Percentiles rank a stretch among this genome's conserved stretches.
These are phyloP conservation scores for Onychomys leucogaster DNA, from an alignment of 2,797 vertebrate genomes.

Conservation along the genomic window DNA sequence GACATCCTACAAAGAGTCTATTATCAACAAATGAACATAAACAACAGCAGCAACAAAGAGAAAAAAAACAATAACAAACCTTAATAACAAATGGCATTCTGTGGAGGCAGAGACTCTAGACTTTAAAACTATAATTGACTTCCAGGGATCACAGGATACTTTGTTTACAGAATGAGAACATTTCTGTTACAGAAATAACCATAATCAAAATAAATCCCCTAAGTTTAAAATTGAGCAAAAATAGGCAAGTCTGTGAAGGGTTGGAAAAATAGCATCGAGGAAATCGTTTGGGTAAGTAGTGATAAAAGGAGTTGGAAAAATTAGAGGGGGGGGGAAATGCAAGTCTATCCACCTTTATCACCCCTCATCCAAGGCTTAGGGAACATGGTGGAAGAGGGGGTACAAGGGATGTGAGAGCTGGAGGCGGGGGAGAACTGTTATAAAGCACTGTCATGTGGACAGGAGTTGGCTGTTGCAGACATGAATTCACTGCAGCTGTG, in stretches of 20 bases:
- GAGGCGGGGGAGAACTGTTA: background rate
- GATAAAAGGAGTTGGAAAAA: background rate
- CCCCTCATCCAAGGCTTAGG: background rate
- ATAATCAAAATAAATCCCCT: background rate
- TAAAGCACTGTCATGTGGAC: background rate
- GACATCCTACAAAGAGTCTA: background rate
- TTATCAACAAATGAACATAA: background rate
- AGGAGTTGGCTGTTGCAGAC: background rate
- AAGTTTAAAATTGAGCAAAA: slow-evolving; percentile 53
- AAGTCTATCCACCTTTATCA: background rate
- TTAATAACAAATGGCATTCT: background rate
- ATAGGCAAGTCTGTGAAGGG: slow-evolving; percentile 5
- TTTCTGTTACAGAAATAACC: background rate
- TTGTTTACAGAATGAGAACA: slow-evolving; percentile 22
- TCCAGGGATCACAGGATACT: background rate
- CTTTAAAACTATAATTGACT: background rate
- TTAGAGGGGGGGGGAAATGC: background rate
- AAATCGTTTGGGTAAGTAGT: background rate
- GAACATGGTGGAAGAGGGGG: background rate
- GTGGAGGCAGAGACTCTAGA: background rate
- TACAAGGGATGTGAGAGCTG: background rate
- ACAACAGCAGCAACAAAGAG: background rate
- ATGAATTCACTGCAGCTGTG: background rate
- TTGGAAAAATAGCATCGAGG: background rate
- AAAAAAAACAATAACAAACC: background rate